Evolutionary conservation across 2,888 invertebrate genomes (phyloP).

Genomic region (Chymomyza fuscimana): DNA sequence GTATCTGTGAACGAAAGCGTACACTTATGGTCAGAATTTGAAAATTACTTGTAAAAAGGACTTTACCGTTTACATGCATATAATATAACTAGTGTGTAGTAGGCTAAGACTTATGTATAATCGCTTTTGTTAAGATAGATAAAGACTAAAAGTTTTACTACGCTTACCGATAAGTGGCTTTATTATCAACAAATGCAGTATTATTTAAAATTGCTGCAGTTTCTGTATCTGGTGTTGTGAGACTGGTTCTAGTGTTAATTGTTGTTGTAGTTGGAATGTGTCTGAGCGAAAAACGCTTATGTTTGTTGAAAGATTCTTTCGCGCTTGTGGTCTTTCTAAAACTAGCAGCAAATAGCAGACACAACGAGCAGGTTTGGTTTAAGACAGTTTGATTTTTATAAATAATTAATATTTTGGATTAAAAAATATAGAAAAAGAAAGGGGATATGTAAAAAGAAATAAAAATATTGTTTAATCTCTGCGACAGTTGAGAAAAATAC

Average conservation of each 20-base stretch:
- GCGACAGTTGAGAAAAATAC: slow-evolving; percentile 32
- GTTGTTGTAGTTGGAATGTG: slow-evolving; percentile 66
- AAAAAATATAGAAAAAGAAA: slow-evolving; percentile 24
- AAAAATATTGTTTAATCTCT: slow-evolving; percentile 12
- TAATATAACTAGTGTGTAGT: neutral
- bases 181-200: slow-evolving; percentile 65
- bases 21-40: slow-evolving; percentile 8
- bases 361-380: slow-evolving; percentile 43
- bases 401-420: neutral
- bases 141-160: slow-evolving; percentile 30
- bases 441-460: slow-evolving; percentile 30
- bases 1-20: slow-evolving; percentile 81
- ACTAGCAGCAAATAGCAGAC: slow-evolving; percentile 54
- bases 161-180: slow-evolving; percentile 77
- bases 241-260: slow-evolving; percentile 33
- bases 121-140: neutral
- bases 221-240: slow-evolving; percentile 46
- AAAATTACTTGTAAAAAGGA: neutral
- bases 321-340: slow-evolving; percentile 75
- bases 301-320: slow-evolving; percentile 76
- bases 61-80: neutral
- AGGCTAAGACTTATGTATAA: neutral
- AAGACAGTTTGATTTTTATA: neutral
- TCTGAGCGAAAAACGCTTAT: slow-evolving; percentile 76
- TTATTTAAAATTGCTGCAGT: slow-evolving; percentile 67